phyloP scores from a whole-genome alignment of 2,113 vertebrate genomes.

The Thamnophis sirtalis region DNA sequence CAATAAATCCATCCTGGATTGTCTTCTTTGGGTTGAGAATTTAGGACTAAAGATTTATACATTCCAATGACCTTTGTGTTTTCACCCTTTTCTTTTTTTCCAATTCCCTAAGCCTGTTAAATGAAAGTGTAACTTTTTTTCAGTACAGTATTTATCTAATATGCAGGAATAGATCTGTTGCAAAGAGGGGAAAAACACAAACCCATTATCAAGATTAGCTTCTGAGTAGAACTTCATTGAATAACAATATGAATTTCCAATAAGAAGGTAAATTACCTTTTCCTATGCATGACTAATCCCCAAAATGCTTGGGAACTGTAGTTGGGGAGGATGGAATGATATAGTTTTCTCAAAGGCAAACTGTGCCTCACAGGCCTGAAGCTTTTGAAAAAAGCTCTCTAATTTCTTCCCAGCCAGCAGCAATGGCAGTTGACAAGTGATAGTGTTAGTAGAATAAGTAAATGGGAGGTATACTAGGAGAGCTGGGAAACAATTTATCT shows the following conservation, averaged over 20 bases:
- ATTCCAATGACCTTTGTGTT: background rate
- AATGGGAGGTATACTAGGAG: background rate
- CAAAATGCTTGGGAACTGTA: background rate
- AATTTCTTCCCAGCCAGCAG: background rate
- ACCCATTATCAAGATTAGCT: background rate
- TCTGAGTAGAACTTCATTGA: background rate
- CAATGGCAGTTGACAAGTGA: background rate
- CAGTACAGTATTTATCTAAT: background rate
- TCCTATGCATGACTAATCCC: background rate
- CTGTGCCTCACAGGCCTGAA: background rate
- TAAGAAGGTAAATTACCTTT: background rate
- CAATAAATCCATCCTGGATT: background rate
- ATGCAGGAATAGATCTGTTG: background rate
- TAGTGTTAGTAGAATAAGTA: background rate
- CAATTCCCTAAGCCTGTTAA: background rate
- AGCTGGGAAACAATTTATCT: background rate
- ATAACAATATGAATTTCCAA: background rate
- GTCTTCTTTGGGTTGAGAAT: background rate
- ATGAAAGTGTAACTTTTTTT: background rate
- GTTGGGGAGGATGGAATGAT: background rate
- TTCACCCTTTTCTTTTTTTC: background rate
- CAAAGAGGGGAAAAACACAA: background rate
- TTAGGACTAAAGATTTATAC: background rate
- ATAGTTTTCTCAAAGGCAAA: background rate
- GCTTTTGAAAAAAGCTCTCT: background rate